Evolutionary conservation across 2,113 vertebrate genomes (phyloP).

Genomic region (Centropus bengalensis): DNA sequence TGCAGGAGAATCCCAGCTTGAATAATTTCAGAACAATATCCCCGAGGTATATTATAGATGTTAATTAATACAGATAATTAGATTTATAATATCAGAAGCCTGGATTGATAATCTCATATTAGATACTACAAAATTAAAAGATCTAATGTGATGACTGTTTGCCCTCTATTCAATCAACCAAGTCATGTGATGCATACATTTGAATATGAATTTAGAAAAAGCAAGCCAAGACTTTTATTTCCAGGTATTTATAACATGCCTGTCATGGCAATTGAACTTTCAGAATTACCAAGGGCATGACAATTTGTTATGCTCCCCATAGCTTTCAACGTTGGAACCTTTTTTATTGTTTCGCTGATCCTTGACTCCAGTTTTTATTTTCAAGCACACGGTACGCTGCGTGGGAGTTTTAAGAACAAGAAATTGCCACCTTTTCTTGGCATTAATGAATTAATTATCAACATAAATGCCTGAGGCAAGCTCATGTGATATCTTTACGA

Average conservation of each 20-base stretch:
- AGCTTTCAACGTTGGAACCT: conserved; percentile 52
- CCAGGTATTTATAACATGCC: background rate
- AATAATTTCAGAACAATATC: conserved; percentile 9
- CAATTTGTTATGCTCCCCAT: background rate
- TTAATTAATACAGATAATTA: conserved; percentile 63
- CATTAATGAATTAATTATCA: conserved; percentile 47
- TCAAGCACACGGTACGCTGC: background rate
- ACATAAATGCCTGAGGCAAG: conserved; percentile 52
- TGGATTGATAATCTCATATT: conserved; percentile 47
- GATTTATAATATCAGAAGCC: background rate
- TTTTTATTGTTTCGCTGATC: conserved; percentile 60
- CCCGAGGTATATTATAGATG: background rate
- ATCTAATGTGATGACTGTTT: conserved; percentile 5
- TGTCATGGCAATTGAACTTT: conserved; percentile 22
- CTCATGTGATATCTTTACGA: conserved; percentile 43
- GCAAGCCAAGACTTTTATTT: background rate
- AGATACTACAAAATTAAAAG: conserved; percentile 50
- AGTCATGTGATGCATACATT: background rate
- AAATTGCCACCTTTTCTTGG: conserved; percentile 44
- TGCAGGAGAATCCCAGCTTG: background rate
- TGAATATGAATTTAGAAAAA: background rate
- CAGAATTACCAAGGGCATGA: conserved; percentile 27
- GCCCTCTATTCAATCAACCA: background rate
- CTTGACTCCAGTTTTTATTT: conserved; percentile 22
- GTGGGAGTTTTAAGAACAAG: conserved; percentile 66